Evolutionary conservation across 1,140 invertebrate genomes (phyloP).

Genomic region (Hyphantria cunea): DNA sequence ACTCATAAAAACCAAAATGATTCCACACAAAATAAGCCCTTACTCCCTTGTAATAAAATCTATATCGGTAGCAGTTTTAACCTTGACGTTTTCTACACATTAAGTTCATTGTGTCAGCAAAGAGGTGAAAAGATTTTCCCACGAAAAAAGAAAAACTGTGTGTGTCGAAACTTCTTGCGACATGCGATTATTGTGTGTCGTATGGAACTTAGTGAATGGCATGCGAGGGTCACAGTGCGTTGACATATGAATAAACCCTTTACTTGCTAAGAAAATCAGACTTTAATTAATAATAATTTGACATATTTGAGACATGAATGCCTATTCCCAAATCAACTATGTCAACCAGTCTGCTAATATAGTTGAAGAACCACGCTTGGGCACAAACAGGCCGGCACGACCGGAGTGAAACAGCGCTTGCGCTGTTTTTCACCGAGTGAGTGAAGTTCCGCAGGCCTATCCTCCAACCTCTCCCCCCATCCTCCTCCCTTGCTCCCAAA

Average conservation of each 20-base stretch:
- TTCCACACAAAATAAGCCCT: slow-evolving; percentile 25
- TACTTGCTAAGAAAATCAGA: not conserved
- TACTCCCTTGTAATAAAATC: slow-evolving; percentile 37
- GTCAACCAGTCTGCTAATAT: too few relatives aligned
- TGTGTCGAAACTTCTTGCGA: slow-evolving; percentile 71
- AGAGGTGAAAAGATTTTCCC: slow-evolving; percentile 74
- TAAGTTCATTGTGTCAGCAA: slow-evolving; percentile 53
- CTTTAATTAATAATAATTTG: too few relatives aligned
- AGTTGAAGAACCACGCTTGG: too few relatives aligned
- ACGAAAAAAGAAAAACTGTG: slow-evolving; percentile 76
- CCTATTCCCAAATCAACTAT: too few relatives aligned
- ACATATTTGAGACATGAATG: too few relatives aligned
- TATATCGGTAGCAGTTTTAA: slow-evolving; percentile 30
- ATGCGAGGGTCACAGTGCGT: slow-evolving; percentile 31
- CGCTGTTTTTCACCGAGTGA: too few relatives aligned
- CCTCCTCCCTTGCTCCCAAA: too few relatives aligned
- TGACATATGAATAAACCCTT: slow-evolving; percentile 27
- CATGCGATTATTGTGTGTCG: slow-evolving; percentile 53
- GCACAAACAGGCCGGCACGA: too few relatives aligned
- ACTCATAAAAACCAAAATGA: not conserved
- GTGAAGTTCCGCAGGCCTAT: too few relatives aligned
- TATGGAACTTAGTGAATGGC: slow-evolving; percentile 40
- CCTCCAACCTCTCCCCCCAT: too few relatives aligned
- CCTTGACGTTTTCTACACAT: slow-evolving; percentile 52
- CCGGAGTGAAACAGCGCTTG: too few relatives aligned